Evolutionary conservation across 2,888 invertebrate genomes (phyloP), one percentile per base, ranked within the genome.

Genomic region (Drosophila mercatorum): DNA sequence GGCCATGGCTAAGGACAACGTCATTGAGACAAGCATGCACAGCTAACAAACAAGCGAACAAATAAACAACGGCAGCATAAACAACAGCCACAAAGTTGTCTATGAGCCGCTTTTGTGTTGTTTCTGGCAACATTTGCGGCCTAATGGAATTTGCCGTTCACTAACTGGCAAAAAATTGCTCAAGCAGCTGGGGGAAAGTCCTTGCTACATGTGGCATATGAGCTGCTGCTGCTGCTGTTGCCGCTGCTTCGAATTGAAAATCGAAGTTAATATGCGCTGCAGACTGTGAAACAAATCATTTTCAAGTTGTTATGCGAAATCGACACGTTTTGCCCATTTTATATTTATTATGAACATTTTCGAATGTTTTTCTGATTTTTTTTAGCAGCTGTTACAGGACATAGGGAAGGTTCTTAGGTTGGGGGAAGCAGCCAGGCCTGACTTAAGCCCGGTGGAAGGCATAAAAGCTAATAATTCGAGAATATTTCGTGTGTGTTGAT

Each of bases 271-370:
- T 90, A 91, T 90, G 85, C 88, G 73, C 84, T 71, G 80, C 83
- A 87, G 90, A 85, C 88, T 89, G 80, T 81, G 83, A 88, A 84
- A 88, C 90, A 91, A 91, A 91, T 91, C 91, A 91, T 91, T 91
- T 81, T 90, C 91, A 89, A 86, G 89, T 91, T 83, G 86, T 85
- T 88, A 71, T 72, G 76, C 84, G 76, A 91, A 88, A 91, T 91
- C 91, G 91, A 91, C 91, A 91, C 91, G 91, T 91, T 91, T 91
- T 91, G 82, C 85, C 91, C 88, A 91, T 91, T 91, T 91, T 88
- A 90, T 89, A 89, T 88, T 85, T 87, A 85, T 90, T 89, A 88
- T 85, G 80, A 79, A 74, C 36, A 67, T 79, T 80, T 78, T 74
- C 52, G 26, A 56, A 57, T 61, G 53, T 75, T 61, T 83, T 65